Evolutionary conservation across 2,888 invertebrate genomes (phyloP), one percentile per base, ranked within the genome.

Genomic region (Dicyrtomina minuta): DNA sequence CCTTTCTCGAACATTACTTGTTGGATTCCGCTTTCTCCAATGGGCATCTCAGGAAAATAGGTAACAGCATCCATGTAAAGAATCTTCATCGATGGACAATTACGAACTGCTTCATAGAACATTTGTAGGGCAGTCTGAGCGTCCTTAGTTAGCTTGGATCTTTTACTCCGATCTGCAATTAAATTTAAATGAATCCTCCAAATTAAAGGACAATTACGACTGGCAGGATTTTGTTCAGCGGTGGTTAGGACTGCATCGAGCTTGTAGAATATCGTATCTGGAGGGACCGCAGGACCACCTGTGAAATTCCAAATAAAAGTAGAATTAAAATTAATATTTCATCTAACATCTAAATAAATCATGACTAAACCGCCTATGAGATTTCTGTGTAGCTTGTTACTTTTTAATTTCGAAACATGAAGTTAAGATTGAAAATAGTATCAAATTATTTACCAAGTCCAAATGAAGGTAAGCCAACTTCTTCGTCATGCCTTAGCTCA

Each of bases 201-300:
- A 17, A 78, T 66, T 33, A 78, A 65, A 10, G 78, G 78, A 72
- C 75, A 77, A 66, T 74, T 74, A 43, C 76, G 72, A 8, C 73
- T 74, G 13, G 72, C 59, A 26, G 70, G 43, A 66, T 78, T 76
- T 22, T 71, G 62, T 33, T 76, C 76, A 2, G 78, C 78, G 6
- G 77, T 77, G 12, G 70, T 55, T n/a, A 78, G 70, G 39, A 78
- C 65, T 1, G 78, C 74, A 59, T 78, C 78, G 56, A 78, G 53
- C 49, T 78, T 78, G 66, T 78, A 75, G 71, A 75, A 78, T 22
- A 78, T 76, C 15, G 78, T 78, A 51, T 78, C 78, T 27, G 74
- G 73, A 12, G 78, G 75, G 17, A 78, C 78, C 8, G 76, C 75
- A 33, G 78, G 78, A 15, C 78, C 78, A 33, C 78, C 78, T 78